Evolutionary conservation across 2,113 vertebrate species (phyloP), one percentile per base, ranked within the genome.

Genomic region (Rostratula benghalensis): DNA sequence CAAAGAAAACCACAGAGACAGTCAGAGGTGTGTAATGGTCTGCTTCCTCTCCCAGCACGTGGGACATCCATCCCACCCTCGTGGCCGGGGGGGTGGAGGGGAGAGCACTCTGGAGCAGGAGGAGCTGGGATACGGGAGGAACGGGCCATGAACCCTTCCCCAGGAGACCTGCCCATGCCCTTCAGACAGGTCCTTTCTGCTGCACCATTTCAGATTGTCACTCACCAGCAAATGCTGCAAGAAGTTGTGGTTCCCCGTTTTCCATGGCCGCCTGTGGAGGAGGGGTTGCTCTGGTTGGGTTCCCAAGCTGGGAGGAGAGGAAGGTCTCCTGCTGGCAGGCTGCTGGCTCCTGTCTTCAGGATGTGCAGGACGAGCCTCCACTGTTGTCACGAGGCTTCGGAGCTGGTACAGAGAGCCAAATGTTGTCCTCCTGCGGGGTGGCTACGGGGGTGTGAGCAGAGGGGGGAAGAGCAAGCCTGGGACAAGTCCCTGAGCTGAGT

Each of bases 1-100:
- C 95, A 92, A 82, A 94, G 76, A 63, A 50, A 82, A 85, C 80
- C 48, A 60, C 31, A 16, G 68, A 64, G 76, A 74, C 90, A 84
- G 51, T 13, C 91, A 83, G 91, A 30, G n/a, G 23, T 13, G 20
- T 90, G 51, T 59, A 70, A 61, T 22, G 2, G 18, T 35, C 57
- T 45, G 81, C 41, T 78, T 45, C 83, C 41, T 78, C 48, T 92
- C 31, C 24, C 68, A 76, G 79, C 46, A 73, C 2, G 19, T 54
- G 5, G 56, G 56, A 4, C 60, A 33, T 51, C 81, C 74, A 24
- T 11, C 21, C 78, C 63, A 8, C 48, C 83, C 45, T 35, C 33
- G 28, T 19, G 10, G 78, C 23, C 2, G 41, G 11, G 11, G 27
- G 30, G 35, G 11, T 1, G 6, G n/a, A 37, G 41, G 21, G 31